phyloP scores from a whole-genome alignment of 1,140 invertebrate species.

The Drosophila littoralis region DNA sequence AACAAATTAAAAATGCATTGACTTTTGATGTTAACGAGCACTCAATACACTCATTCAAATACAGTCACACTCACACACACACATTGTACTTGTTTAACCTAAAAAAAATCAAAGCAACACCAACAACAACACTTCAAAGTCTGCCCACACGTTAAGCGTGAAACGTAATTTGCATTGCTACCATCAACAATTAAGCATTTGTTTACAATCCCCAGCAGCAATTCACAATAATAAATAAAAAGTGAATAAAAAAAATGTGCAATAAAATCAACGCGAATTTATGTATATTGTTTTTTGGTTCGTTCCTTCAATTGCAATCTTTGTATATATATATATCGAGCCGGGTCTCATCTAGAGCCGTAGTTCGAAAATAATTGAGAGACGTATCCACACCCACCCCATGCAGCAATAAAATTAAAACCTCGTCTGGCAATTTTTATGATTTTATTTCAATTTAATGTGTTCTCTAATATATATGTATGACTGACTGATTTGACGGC shows the following conservation, averaged over 20 bases:
- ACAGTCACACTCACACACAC: conserved; percentile 8
- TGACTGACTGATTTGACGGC: too few species aligned
- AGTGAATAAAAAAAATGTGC: conserved; percentile 14
- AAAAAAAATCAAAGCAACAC: conserved; percentile 54
- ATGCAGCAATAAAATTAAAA: conserved; percentile 9
- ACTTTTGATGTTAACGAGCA: conserved; percentile 73
- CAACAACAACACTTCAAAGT: conserved; percentile 50
- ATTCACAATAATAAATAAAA: conserved; percentile 44
- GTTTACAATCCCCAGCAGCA: conserved; percentile 66
- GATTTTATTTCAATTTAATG: conserved; percentile 44
- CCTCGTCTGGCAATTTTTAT: conserved; percentile 45
- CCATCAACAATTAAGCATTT: conserved; percentile 72
- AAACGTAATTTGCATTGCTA: conserved; percentile 68
- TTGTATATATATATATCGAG: conserved; percentile 2
- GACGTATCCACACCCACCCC: conserved; percentile 33
- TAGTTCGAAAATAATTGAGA: background rate
- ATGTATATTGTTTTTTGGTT: conserved; percentile 4
- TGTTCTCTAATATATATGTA: conserved; percentile 18
- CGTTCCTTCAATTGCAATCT: conserved; percentile 9
- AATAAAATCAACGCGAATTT: conserved; percentile 44
- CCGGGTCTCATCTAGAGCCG: background rate
- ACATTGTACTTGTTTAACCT: conserved; percentile 68
- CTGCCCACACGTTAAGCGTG: conserved; percentile 58
- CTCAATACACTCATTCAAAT: conserved; percentile 34
- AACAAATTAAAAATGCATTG: conserved; percentile 80